A percentile compares a stretch with the other conserved stretches of the same genome.
phyloP scores from a whole-genome alignment of 2,113 vertebrate species.

The Paramormyrops kingsleyae region DNA sequence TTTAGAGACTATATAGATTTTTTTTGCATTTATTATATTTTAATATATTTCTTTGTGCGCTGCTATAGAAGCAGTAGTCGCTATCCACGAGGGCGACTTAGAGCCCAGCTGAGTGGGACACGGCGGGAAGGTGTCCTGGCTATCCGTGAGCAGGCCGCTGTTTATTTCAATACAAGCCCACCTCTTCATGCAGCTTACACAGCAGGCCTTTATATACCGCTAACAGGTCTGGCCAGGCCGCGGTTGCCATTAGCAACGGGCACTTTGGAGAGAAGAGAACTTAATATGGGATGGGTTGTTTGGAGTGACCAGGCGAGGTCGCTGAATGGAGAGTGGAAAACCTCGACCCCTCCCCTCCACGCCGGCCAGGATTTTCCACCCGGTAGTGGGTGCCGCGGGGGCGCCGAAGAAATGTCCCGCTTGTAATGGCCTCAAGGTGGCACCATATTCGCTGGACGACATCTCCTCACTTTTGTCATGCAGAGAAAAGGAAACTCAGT shows the following conservation, averaged over 20 bases:
- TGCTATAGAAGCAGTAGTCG: background rate
- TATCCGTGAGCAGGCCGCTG: slow-evolving; percentile 4
- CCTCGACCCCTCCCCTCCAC: background rate
- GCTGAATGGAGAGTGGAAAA: background rate
- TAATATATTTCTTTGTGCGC: background rate
- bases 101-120: background rate
- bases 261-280: slow-evolving; percentile 58
- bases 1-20: background rate
- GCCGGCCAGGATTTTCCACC: background rate
- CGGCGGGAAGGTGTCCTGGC: background rate
- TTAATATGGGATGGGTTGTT: slow-evolving; percentile 55
- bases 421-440: background rate
- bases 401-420: background rate
- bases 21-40: background rate
- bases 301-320: slow-evolving; percentile 42
- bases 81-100: background rate
- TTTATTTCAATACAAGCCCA: slow-evolving; percentile 61
- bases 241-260: slow-evolving; percentile 65
- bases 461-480: background rate
- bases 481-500: background rate
- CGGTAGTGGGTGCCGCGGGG: too few relatives aligned
- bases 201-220: slow-evolving; percentile 64
- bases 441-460: background rate
- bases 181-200: slow-evolving; percentile 68
- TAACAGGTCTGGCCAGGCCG: slow-evolving; percentile 57